Percentiles rank a stretch among this genome's conserved stretches.
These are phyloP conservation scores for Tineola bisselliella DNA, from an alignment of 2,888 invertebrate species.

Conservation along the genomic window DNA sequence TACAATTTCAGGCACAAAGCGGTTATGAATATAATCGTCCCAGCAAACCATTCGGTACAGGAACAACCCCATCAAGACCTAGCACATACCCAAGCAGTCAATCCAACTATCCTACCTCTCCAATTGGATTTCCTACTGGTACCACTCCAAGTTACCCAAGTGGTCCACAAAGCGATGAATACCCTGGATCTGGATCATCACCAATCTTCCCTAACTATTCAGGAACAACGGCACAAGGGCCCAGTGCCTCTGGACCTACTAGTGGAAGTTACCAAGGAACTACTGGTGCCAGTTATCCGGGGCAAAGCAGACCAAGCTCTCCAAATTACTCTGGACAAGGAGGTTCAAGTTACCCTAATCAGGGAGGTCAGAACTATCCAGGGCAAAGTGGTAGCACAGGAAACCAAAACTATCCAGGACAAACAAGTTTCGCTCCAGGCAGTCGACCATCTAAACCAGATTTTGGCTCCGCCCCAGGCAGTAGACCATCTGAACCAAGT, in stretches of 20 bases:
- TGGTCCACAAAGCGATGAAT: conserved; percentile 20
- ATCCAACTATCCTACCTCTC: conserved; percentile 32
- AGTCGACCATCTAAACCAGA: conserved; percentile 12
- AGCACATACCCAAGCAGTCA: conserved; percentile 27
- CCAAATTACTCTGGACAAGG: conserved; percentile 20
- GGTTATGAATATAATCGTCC: conserved; percentile 82
- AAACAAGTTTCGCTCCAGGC: conserved; percentile 19
- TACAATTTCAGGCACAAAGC: conserved; percentile 66
- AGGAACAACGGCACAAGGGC: conserved; percentile 18
- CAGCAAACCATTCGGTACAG: conserved; percentile 63
- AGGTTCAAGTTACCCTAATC: conserved; percentile 2
- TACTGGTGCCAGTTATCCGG: conserved; percentile 14
- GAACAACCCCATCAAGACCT: conserved; percentile 35
- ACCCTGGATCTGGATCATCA: conserved; percentile 26
- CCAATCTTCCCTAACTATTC: conserved; percentile 24
- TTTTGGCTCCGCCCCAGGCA: conserved; percentile 18
- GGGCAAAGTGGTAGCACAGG: conserved; percentile 22
- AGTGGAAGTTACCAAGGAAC: conserved; percentile 16
- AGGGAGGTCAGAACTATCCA: conserved; percentile 15
- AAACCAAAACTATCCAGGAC: conserved; percentile 20
- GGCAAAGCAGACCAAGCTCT: conserved; percentile 17
- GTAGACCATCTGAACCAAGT: conserved; percentile 14
- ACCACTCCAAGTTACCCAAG: conserved; percentile 24
- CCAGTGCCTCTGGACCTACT: conserved; percentile 19
- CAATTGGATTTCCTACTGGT: conserved; percentile 23